These are phyloP conservation scores for Oligia fasciuncula DNA, from an alignment of 2,888 invertebrate species.

Conservation along the genomic window DNA sequence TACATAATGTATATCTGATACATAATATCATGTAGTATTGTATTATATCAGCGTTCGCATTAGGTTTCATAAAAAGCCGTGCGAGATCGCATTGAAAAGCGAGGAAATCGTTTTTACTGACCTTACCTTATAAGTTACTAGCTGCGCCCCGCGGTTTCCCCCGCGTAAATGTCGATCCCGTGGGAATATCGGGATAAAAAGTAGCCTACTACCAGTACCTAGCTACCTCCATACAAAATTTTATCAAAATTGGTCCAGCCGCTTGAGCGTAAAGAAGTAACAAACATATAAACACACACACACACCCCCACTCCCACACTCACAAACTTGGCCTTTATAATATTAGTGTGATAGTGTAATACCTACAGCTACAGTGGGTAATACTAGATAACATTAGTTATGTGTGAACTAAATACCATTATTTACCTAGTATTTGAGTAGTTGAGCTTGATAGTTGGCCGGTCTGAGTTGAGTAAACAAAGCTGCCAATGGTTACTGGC, in stretches of 20 bases:
- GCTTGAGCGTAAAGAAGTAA: too few species aligned
- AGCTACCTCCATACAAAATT: too few species aligned
- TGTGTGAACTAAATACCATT: conserved; percentile 67
- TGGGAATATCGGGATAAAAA: too few species aligned
- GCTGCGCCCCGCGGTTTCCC: too few species aligned
- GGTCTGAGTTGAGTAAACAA: conserved; percentile 68
- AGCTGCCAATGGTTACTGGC: conserved; percentile 63
- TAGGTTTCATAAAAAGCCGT: conserved; percentile 35
- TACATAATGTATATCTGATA: conserved; percentile 38
- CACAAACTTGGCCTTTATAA: too few species aligned
- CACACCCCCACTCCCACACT: too few species aligned
- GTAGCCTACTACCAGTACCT: too few species aligned
- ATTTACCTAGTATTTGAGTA: conserved; percentile 60
- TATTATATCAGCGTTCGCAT: conserved; percentile 27
- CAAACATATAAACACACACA: too few species aligned
- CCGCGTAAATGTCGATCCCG: too few species aligned
- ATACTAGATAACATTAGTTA: conserved; percentile 49
- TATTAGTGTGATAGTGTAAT: too few species aligned
- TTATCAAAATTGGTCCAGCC: too few species aligned
- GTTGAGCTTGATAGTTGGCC: conserved; percentile 58
- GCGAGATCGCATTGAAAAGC: conserved; percentile 45
- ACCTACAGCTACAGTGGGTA: too few species aligned
- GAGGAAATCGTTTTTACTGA: conserved; percentile 45
- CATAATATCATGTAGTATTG: conserved; percentile 26
- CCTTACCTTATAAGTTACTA: conserved; percentile 4